phyloP scores from a whole-genome alignment of 2,888 invertebrate species.

The Heliothis peltigera region DNA sequence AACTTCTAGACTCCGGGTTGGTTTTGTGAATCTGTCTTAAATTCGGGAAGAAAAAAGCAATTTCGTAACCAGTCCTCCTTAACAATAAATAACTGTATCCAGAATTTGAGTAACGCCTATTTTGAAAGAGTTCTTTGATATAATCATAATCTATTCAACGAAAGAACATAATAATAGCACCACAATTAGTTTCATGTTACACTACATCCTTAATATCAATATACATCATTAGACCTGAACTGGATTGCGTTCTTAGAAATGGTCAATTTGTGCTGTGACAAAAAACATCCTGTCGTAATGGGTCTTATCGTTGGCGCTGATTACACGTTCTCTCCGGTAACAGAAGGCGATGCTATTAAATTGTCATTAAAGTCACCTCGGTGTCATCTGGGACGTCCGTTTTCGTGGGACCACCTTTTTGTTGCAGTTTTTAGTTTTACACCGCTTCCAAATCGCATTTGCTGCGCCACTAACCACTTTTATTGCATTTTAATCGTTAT shows the following conservation, averaged over 20 bases:
- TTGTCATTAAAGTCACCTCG: conserved; percentile 87
- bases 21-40: too few relatives aligned
- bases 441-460: conserved; percentile 64
- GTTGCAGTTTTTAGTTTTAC: conserved; percentile 86
- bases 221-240: conserved; percentile 67
- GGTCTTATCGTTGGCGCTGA: conserved; percentile 85
- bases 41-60: too few relatives aligned
- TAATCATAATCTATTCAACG: conserved; percentile 32
- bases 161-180: conserved; percentile 27
- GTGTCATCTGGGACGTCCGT: conserved; percentile 87
- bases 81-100: too few relatives aligned
- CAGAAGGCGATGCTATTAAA: conserved; percentile 88
- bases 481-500: conserved; percentile 71
- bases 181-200: conserved; percentile 46
- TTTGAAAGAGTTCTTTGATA: conserved; percentile 23
- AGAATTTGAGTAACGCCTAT: conserved; percentile 9
- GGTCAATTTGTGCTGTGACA: conserved; percentile 75
- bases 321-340: conserved; percentile 82
- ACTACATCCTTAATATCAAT: conserved; percentile 54
- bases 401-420: conserved; percentile 86
- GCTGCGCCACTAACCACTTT: conserved; percentile 41
- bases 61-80: too few relatives aligned
- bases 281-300: conserved; percentile 79
- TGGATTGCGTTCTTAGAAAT: conserved; percentile 76
- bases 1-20: too few relatives aligned